These are phyloP conservation scores for Paelopatides confundens DNA, from an alignment of 53 echinoderm and acorn worm species.

Conservation along the genomic window DNA sequence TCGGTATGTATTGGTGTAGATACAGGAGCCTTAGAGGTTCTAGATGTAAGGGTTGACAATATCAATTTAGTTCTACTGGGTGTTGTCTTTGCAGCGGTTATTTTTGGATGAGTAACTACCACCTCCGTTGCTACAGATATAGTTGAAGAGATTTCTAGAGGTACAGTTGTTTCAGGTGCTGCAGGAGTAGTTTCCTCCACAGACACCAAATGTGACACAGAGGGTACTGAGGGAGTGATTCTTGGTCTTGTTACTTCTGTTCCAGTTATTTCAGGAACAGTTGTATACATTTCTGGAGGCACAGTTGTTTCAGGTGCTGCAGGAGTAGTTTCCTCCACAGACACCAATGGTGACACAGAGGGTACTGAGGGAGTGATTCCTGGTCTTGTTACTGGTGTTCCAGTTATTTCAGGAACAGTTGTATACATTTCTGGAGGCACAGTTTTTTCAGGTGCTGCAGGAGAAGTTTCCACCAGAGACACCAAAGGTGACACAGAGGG, in stretches of 20 bases:
- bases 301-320: not conserved
- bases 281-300: not conserved
- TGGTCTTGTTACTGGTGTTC: not conserved
- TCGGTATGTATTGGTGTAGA: not conserved
- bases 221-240: not conserved
- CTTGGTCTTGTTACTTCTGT: not conserved
- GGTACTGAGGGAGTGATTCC: not conserved
- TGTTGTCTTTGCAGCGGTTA: not conserved
- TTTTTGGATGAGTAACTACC: not conserved
- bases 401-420: not conserved
- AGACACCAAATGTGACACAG: not conserved
- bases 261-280: conserved; percentile 14
- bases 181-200: not conserved
- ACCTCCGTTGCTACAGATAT: not conserved
- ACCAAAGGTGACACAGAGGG: not conserved
- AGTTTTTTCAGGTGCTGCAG: not conserved
- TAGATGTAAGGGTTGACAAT: not conserved
- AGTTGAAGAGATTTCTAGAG: not conserved
- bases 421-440: not conserved
- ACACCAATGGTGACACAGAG: not conserved
- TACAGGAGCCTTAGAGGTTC: not conserved
- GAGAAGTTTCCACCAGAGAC: not conserved
- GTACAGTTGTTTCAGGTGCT: not conserved
- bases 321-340: not conserved
- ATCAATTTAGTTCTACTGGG: not conserved